Evolutionary conservation across 2,888 invertebrate species (phyloP), one percentile per base, ranked within the genome.

Genomic region (Hydrotaea diabolus): DNA sequence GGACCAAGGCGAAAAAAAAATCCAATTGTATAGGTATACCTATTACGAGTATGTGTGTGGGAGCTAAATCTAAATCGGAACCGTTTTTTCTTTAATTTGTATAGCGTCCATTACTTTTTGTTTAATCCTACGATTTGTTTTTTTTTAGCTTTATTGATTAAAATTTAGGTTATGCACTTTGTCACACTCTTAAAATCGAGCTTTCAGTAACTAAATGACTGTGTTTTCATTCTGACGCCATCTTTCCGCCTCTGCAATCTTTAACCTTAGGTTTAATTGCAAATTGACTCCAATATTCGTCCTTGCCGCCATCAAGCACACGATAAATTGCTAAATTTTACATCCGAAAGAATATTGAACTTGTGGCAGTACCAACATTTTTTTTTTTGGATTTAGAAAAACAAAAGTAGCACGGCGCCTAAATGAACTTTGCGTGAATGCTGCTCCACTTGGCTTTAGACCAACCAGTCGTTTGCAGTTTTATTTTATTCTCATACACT

Each of bases 321-420:
- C n/a, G 11, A 17, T 17, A 17, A 43, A 39, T 19, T 66, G 66
- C 23, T 69, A 23, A 43, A 13, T 69, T 69, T 46, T 69, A 69
- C 21, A 69, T 46, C 23, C 21, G 15, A 46, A 55, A 59, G 49
- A 64, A n/a, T 74, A 77, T 73, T 85, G 82, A 85, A 85, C 85
- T 85, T 85, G 85, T 77, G 49, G 66, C 17, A 19, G 53, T n/a
- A n/a, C n/a, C 43, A 73, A 72, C n/a, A 62, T 49, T 77, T 26
- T 36, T 13, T 36, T 19, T 19, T 23, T 43, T 21, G 19, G 19
- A 36, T 0, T 23, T 15, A 62, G 46, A 43, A 21, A 36, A 15
- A 7, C 11, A 77, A 49, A 82, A 85, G 76, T 85, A 62, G 79
- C 17, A 69, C 55, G 85, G 85, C 85, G 85, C 85, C 85, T 69